A percentile compares a stretch with the other conserved stretches of the same genome.
Evolutionary conservation across 2,797 vertebrate genomes (phyloP).

Genomic region (Semaprochilodus insignis): DNA sequence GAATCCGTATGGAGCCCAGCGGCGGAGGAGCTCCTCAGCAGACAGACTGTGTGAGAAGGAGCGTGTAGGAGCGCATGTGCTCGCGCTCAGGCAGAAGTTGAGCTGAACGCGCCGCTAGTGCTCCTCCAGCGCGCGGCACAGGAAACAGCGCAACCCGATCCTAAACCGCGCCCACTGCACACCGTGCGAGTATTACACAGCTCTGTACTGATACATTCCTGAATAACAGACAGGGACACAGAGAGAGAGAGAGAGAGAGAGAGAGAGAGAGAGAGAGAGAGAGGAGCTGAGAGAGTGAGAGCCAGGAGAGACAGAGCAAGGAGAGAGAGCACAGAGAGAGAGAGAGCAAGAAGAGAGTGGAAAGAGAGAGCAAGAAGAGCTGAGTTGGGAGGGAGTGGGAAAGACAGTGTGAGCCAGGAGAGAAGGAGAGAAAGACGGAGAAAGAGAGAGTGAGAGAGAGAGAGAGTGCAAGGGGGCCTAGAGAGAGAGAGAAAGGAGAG

Average conservation of each 20-base stretch:
- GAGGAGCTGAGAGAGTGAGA: not conserved
- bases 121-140: conserved; percentile 18
- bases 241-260: not conserved
- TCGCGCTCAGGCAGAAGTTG: not conserved
- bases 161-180: conserved; percentile 40
- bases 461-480: not conserved
- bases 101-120: not conserved
- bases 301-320: no score
- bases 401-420: not conserved
- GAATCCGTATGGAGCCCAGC: not conserved
- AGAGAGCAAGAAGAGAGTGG: not conserved
- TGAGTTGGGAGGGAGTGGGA: not conserved
- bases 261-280: not conserved
- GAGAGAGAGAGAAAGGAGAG: not conserved
- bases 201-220: not conserved
- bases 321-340: not conserved
- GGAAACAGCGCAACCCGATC: conserved; percentile 48
- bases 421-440: not conserved
- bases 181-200: not conserved
- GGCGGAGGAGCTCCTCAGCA: not conserved
- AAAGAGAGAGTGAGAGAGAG: not conserved
- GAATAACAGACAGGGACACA: no score
- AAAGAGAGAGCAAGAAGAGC: not conserved
- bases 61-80: not conserved
- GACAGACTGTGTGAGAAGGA: not conserved